phyloP scores from a whole-genome alignment of 2,797 vertebrate genomes.

The Cephalopachus bancanus region DNA sequence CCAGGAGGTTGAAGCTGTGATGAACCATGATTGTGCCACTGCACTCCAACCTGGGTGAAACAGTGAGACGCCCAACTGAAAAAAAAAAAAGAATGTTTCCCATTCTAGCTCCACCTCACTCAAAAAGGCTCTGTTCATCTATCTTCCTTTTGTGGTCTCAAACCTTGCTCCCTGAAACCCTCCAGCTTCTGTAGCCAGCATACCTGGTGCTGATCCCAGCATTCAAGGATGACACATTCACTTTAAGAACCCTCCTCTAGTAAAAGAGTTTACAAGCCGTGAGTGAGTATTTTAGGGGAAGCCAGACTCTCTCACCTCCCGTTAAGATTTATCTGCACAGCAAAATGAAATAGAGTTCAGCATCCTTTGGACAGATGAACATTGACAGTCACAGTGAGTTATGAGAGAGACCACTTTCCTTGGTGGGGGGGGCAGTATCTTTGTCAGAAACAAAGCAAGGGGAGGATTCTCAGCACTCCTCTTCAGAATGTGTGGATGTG shows the following conservation, averaged over 20 bases:
- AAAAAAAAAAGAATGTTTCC: too few relatives aligned
- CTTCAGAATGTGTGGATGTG: background rate
- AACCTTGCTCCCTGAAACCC: background rate
- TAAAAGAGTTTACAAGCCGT: background rate
- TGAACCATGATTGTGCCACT: too few relatives aligned
- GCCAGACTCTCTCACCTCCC: background rate
- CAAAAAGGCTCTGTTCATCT: background rate
- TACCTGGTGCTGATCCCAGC: background rate
- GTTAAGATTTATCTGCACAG: constrained; percentile 8
- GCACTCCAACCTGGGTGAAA: too few relatives aligned
- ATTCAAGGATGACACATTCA: background rate
- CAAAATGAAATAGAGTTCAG: background rate
- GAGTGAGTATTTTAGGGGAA: background rate
- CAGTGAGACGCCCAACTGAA: too few relatives aligned
- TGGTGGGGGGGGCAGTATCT: fast-evolving
- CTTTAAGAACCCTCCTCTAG: background rate
- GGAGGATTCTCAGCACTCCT: background rate
- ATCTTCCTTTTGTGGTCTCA: background rate
- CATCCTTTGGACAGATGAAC: background rate
- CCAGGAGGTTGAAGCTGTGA: too few relatives aligned
- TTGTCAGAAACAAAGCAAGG: background rate
- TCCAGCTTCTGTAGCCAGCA: background rate
- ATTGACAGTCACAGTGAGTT: background rate
- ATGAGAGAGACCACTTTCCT: background rate
- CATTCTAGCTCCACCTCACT: background rate